These are phyloP conservation scores for Heterodera schachtii DNA, from an alignment of 1,140 invertebrate species.

Conservation along the genomic window DNA sequence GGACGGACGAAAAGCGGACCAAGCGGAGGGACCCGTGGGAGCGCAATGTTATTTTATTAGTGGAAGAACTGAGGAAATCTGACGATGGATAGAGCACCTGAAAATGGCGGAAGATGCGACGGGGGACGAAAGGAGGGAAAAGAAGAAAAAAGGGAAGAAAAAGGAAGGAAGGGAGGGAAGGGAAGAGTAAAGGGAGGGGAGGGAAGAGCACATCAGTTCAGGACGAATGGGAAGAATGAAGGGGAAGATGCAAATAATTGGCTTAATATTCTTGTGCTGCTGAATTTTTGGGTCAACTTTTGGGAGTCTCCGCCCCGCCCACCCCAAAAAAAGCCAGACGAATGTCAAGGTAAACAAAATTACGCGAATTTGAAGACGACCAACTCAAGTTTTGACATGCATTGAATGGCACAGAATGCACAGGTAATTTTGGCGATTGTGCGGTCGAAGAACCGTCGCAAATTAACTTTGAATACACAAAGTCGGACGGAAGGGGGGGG, in stretches of 20 bases:
- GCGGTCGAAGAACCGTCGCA: background rate
- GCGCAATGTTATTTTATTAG: background rate
- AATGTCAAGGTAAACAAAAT: constrained; percentile 30
- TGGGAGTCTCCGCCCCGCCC: background rate
- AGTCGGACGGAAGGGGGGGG: too few species aligned
- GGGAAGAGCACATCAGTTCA: background rate
- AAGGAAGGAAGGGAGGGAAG: too few species aligned
- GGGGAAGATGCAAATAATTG: constrained; percentile 14
- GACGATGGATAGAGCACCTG: background rate
- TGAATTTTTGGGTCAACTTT: constrained; percentile 3
- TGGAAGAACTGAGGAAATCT: background rate
- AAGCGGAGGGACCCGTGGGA: background rate
- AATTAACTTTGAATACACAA: background rate
- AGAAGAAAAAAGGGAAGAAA: background rate
- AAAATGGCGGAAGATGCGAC: background rate
- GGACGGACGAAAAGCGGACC: background rate
- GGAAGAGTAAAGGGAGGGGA: too few species aligned
- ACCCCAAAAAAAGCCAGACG: background rate
- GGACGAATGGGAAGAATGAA: background rate
- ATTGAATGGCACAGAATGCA: constrained; percentile 1
- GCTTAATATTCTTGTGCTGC: background rate
- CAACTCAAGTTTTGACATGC: background rate
- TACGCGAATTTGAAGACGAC: constrained; percentile 7
- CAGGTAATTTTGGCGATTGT: constrained; percentile 18
- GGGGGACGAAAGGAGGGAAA: background rate